Percentiles rank a stretch among this genome's conserved stretches.
These are phyloP conservation scores for Habrosyne pyritoides DNA, from an alignment of 2,888 invertebrate genomes.

Conservation along the genomic window DNA sequence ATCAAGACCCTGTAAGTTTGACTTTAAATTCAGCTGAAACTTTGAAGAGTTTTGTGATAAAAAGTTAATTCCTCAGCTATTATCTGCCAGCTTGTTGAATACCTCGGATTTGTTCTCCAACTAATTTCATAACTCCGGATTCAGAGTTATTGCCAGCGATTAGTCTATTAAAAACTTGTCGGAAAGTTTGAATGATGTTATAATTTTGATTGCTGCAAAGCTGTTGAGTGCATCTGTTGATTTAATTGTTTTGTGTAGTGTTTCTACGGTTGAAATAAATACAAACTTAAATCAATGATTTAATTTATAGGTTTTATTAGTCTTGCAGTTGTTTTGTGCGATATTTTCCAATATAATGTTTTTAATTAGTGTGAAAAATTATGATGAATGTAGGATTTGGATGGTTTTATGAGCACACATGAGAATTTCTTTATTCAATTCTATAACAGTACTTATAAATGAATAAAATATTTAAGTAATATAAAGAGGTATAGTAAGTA, in stretches of 20 bases:
- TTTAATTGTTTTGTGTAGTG: not conserved
- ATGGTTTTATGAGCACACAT: no score
- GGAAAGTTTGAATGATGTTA: not conserved
- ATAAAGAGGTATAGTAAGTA: no score
- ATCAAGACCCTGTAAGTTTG: conserved; percentile 33
- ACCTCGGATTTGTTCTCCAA: conserved; percentile 18
- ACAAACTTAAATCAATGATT: no score
- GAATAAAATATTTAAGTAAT: no score
- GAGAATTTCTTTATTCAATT: no score
- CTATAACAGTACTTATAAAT: no score
- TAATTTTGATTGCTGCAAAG: not conserved
- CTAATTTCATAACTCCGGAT: conserved; percentile 1
- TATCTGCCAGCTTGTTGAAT: conserved; percentile 32
- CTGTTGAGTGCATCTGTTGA: not conserved
- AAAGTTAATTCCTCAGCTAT: conserved; percentile 35
- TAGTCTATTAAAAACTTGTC: not conserved
- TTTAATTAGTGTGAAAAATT: no score
- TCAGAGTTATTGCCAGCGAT: not conserved
- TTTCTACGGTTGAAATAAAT: not conserved
- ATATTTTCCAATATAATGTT: no score
- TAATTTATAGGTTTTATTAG: no score
- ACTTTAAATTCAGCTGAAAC: conserved; percentile 35
- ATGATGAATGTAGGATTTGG: no score
- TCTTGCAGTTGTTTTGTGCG: no score
- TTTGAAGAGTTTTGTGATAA: conserved; percentile 34